Evolutionary conservation across 1,140 invertebrate genomes (phyloP).

Genomic region (Penaeus vannamei): DNA sequence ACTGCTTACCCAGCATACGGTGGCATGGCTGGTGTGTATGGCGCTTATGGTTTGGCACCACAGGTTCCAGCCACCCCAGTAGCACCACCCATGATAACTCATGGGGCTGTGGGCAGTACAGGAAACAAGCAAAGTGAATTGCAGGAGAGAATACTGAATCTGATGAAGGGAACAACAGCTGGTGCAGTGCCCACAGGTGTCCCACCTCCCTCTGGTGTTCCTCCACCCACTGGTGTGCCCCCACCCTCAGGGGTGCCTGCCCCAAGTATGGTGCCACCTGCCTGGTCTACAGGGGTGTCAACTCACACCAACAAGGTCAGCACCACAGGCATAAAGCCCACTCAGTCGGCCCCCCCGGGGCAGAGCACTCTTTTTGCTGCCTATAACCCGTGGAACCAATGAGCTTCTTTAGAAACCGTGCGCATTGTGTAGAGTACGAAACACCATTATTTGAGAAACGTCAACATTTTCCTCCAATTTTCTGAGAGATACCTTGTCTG

Average conservation of each 20-base stretch:
- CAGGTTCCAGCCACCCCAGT: constrained; percentile 48
- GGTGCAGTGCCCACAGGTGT: constrained; percentile 55
- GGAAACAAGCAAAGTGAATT: constrained; percentile 53
- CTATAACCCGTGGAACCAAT: constrained; percentile 55
- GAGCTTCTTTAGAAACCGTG: constrained; percentile 14
- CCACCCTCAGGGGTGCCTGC: constrained; percentile 58
- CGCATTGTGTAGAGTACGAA: background rate
- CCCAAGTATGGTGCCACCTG: constrained; percentile 59
- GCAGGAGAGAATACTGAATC: constrained; percentile 58
- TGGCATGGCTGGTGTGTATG: constrained; percentile 42
- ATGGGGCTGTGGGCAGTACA: constrained; percentile 22
- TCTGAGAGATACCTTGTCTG: background rate
- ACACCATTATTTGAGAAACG: constrained; percentile 1
- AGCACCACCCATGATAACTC: constrained; percentile 53
- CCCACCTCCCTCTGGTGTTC: constrained; percentile 54
- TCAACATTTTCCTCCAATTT: background rate
- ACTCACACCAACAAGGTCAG: constrained; percentile 35
- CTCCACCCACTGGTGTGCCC: constrained; percentile 58
- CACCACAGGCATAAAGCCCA: constrained; percentile 29
- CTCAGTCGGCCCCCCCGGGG: constrained; percentile 36
- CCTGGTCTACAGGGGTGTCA: constrained; percentile 44
- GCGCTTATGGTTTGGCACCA: constrained; percentile 43
- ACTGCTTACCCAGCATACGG: constrained; percentile 56
- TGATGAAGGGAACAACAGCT: constrained; percentile 54
- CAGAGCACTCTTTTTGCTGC: constrained; percentile 56